Evolutionary conservation across 1,140 invertebrate genomes (phyloP).

Genomic region (Monochamus saltuarius): DNA sequence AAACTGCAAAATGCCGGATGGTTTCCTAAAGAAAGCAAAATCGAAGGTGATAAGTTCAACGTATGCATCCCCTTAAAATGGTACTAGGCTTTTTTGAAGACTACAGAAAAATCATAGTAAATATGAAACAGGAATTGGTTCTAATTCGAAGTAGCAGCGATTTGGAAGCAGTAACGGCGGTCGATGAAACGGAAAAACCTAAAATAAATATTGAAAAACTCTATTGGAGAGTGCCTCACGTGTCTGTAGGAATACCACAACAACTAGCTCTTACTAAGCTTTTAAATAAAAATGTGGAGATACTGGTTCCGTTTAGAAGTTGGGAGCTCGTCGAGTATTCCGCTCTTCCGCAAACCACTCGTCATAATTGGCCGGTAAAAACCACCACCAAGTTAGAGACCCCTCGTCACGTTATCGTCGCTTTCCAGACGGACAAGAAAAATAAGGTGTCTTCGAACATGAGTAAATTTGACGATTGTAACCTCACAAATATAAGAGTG

Average conservation of each 20-base stretch:
- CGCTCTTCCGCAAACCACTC: constrained; percentile 6
- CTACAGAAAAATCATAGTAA: constrained; percentile 52
- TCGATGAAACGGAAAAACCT: constrained; percentile 12
- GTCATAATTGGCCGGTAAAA: constrained; percentile 35
- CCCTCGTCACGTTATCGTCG: constrained; percentile 20
- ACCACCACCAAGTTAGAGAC: constrained; percentile 26
- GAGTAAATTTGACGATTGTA: constrained; percentile 20
- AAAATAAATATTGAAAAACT: constrained; percentile 25
- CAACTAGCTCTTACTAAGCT: constrained; percentile 25
- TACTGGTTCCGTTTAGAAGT: constrained; percentile 25
- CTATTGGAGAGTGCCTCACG: constrained; percentile 29
- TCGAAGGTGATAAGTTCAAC: constrained; percentile 40
- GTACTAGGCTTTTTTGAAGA: constrained; percentile 54
- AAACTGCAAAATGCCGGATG: constrained; percentile 42
- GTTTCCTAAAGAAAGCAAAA: constrained; percentile 25
- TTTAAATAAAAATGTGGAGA: constrained; percentile 22
- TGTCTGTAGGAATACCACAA: constrained; percentile 16
- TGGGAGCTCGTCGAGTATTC: constrained; percentile 23
- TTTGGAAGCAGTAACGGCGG: constrained; percentile 26
- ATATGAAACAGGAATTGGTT: constrained; percentile 54
- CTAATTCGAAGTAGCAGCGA: constrained; percentile 46
- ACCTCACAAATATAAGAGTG: constrained; percentile 18
- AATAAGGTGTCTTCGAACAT: constrained; percentile 7
- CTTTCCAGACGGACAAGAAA: constrained; percentile 21
- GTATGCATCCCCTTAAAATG: constrained; percentile 49